These are phyloP conservation scores for Melanotus villosus DNA, from an alignment of 2,888 invertebrate genomes.

Conservation along the genomic window DNA sequence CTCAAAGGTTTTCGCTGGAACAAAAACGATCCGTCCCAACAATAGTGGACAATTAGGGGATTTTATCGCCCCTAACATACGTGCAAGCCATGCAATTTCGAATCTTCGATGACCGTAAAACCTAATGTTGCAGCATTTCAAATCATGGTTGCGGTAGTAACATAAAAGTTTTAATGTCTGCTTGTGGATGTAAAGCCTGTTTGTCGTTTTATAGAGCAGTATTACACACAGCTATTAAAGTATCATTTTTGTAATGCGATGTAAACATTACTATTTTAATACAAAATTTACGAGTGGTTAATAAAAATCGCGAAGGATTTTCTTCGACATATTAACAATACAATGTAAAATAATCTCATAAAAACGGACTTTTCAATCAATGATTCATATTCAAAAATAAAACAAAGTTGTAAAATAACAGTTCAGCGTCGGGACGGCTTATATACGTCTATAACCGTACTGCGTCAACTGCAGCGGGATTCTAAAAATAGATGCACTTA, in stretches of 20 bases:
- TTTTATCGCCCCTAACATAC: slow-evolving; percentile 1
- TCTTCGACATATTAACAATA: neutral
- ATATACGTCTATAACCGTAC: neutral
- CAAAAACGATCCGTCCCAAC: neutral
- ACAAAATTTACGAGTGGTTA: neutral
- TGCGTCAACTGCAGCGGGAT: slow-evolving; percentile 7
- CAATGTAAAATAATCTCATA: neutral
- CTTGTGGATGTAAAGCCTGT: slow-evolving; percentile 1
- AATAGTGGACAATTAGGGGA: neutral
- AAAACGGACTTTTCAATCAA: neutral
- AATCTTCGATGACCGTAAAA: slow-evolving; percentile 15
- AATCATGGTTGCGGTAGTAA: neutral
- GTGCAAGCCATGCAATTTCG: slow-evolving; percentile 6
- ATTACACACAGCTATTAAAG: neutral
- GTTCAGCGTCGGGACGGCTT: neutral
- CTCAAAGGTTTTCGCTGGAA: neutral
- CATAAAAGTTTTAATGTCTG: slow-evolving; percentile 9
- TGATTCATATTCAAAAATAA: neutral
- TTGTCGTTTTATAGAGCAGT: neutral
- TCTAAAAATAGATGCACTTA: slow-evolving; percentile 19
- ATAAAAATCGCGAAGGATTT: neutral
- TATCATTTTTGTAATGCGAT: neutral
- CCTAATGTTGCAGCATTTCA: neutral
- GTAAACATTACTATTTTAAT: slow-evolving; percentile 7
- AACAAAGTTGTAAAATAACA: neutral